phyloP scores from a whole-genome alignment of 2,888 invertebrate genomes.

The Aphelenchoides bicaudatus region DNA sequence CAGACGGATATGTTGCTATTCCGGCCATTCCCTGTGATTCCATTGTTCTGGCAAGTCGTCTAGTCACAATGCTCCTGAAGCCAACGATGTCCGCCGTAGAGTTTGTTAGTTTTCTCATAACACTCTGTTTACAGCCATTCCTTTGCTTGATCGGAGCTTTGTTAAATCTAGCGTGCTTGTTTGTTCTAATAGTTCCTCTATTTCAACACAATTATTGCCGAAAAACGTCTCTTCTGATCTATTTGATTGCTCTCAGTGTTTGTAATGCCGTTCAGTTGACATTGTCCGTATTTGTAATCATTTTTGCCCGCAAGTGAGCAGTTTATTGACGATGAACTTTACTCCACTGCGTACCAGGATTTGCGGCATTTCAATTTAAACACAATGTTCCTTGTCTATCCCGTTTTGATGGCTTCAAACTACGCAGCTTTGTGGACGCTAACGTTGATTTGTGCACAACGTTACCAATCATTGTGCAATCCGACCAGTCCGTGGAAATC shows the following conservation, averaged over 20 bases:
- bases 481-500: conserved; percentile 44
- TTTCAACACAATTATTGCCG: conserved; percentile 42
- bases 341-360: conserved; percentile 18
- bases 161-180: conserved; percentile 41
- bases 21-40: too few species aligned
- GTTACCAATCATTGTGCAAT: conserved; percentile 47
- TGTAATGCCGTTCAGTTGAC: conserved; percentile 48
- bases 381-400: conserved; percentile 38
- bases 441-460: conserved; percentile 46
- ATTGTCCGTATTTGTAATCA: conserved; percentile 45
- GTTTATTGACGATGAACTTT: conserved; percentile 33
- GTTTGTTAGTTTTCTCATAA: conserved; percentile 42
- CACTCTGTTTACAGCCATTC: conserved; percentile 46
- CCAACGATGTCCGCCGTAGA: too few species aligned
- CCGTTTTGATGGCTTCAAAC: conserved; percentile 46
- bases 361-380: conserved; percentile 30
- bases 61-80: too few species aligned
- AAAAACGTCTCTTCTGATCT: conserved; percentile 47
- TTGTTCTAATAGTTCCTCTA: conserved; percentile 35
- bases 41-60: too few species aligned
- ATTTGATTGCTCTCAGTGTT: conserved; percentile 40
- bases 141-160: conserved; percentile 43
- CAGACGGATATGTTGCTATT: too few species aligned
- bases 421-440: conserved; percentile 50
- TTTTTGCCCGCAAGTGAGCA: too few species aligned